Base-by-base conservation (phyloP, 1,140 invertebrate genomes). In the Papilio xuthus region DNA sequence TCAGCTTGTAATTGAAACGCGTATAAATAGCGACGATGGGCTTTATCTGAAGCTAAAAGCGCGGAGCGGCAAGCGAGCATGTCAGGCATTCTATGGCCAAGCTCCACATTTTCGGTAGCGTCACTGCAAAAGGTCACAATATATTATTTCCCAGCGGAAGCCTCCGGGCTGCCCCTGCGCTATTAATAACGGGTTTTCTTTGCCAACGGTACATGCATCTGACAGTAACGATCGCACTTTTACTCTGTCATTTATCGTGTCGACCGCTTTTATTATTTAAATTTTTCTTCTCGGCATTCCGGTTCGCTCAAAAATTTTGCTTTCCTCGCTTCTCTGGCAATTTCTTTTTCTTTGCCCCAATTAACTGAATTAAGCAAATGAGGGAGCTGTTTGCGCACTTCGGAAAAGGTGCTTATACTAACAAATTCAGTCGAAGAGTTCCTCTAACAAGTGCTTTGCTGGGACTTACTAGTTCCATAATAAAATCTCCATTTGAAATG, bases 191-290 rank as follows among this genome's bases (percentile, higher is more conserved):
- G 82, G 83, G 82, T 85, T 86, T 89, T 85, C 85, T 88, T 91
- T 89, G 86, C 88, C 83, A 84, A 83, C 79, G 82, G 80, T 89
- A 88, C 86, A 86, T 90, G 89, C 86, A 86, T 86, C 84, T 91
- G 90, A 91, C 90, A 90, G 84, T 90, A 91, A 90, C 89, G 90
- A 90, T 87, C 88, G 85, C 83, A 88, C 86, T 91, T 88, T 86
- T 89, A 88, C 86, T 86, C 79, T 85, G 84, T 87, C 88, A 88
- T 89, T 90, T 90, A 86, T 89, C 83, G 83, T 83, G 83, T 83
- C 80, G 81, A 79, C 82, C 81, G 81, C 71, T 82, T 86, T 86
- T 85, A 82, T 85, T 87, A 86, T 76, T 76, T 76, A 76, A 76
- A 76, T 76, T 76, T 76, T 63, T 63, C 53, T 60, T 75, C 73